These are phyloP conservation scores for Coelopa frigida DNA, from an alignment of 1,140 invertebrate species.

Conservation along the genomic window DNA sequence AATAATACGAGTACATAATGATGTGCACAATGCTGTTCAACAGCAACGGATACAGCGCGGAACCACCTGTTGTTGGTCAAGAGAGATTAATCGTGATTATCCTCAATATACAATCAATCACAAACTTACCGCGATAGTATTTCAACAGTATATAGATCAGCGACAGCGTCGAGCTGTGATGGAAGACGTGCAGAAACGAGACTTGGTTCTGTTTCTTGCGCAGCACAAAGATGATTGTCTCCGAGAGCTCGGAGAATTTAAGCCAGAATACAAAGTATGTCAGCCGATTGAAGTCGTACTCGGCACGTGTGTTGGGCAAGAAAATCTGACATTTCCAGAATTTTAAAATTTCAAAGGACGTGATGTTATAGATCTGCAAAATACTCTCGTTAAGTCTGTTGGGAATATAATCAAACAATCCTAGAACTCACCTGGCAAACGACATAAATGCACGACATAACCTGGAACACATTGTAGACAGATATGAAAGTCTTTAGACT, in stretches of 20 bases:
- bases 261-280: constrained; percentile 49
- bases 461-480: constrained; percentile 30
- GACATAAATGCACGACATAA: constrained; percentile 30
- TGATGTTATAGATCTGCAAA: constrained; percentile 12
- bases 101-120: background rate
- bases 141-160: constrained; percentile 74
- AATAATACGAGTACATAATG: constrained; percentile 79
- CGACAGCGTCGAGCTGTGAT: constrained; percentile 62
- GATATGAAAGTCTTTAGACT: constrained; percentile 28
- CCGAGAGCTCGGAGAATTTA: constrained; percentile 57
- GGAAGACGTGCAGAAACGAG: constrained; percentile 66
- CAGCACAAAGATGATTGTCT: constrained; percentile 74
- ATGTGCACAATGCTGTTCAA: constrained; percentile 72
- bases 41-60: constrained; percentile 65
- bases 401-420: background rate
- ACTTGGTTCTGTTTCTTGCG: constrained; percentile 70
- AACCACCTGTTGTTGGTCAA: constrained; percentile 53
- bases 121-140: constrained; percentile 53
- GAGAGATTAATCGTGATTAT: background rate
- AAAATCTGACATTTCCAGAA: constrained; percentile 27
- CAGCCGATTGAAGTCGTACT: constrained; percentile 14
- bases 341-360: constrained; percentile 14
- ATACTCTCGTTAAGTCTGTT: too few species aligned
- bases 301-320: constrained; percentile 6
- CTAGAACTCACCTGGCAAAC: constrained; percentile 21